Evolutionary conservation across 2,113 vertebrate species (phyloP).

Genomic region (Sminthopsis crassicaudata): DNA sequence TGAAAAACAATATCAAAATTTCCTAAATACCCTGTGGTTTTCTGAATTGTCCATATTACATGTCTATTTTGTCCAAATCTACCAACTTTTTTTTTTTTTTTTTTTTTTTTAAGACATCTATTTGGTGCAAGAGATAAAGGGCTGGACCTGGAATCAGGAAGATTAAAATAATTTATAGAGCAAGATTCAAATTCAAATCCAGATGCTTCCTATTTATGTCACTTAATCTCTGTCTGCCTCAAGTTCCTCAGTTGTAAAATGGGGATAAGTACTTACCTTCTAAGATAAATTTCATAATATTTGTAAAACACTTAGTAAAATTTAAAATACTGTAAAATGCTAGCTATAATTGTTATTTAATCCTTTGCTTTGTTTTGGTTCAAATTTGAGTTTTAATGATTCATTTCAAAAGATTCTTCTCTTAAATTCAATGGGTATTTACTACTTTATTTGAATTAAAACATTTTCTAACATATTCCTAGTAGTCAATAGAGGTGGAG

Average conservation of each 20-base stretch:
- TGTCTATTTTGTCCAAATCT: not conserved
- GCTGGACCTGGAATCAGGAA: not conserved
- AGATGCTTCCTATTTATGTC: not conserved
- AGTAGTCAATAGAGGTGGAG: not conserved
- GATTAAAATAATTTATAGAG: not conserved
- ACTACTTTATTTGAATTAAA: not conserved
- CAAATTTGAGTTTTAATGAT: not conserved
- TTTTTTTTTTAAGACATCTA: not conserved
- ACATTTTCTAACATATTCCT: not conserved
- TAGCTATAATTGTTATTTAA: not conserved
- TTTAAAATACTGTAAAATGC: not conserved
- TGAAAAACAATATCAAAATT: not conserved
- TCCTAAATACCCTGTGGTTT: not conserved
- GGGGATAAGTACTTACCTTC: not conserved
- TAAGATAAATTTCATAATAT: not conserved
- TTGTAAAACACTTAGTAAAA: not conserved
- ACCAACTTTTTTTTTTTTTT: not conserved
- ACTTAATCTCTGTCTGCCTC: not conserved
- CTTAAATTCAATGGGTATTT: not conserved
- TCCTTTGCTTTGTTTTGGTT: not conserved
- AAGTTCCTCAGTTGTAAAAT: not conserved
- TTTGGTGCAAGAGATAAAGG: not conserved
- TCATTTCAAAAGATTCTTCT: not conserved
- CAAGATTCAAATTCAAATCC: not conserved
- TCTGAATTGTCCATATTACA: not conserved